These are phyloP conservation scores for Apis laboriosa DNA, from an alignment of 1,140 invertebrate genomes.

Conservation along the genomic window DNA sequence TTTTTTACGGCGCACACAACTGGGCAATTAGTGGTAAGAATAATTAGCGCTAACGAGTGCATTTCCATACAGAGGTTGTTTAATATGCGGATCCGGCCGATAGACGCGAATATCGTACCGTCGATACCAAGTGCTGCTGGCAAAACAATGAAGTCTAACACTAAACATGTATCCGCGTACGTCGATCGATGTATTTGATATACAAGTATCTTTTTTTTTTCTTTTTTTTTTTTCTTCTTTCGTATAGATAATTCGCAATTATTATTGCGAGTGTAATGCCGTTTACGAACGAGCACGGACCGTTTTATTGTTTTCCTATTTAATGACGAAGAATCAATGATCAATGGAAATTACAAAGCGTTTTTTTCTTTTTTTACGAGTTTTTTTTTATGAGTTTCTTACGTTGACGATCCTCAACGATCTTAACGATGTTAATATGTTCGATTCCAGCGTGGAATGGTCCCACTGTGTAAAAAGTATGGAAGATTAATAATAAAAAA, in stretches of 20 bases:
- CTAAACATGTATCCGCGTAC: neutral
- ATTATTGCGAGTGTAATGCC: neutral
- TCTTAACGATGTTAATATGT: too few relatives aligned
- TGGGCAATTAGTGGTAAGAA: conserved; percentile 20
- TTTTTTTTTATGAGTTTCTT: too few relatives aligned
- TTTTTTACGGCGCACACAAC: neutral
- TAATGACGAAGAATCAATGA: too few relatives aligned
- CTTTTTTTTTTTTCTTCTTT: neutral
- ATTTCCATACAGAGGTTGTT: conserved; percentile 38
- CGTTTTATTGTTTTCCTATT: too few relatives aligned
- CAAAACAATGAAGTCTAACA: conserved; percentile 15
- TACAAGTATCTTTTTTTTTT: neutral
- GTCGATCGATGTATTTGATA: neutral
- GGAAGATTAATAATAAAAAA: neutral
- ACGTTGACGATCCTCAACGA: too few relatives aligned
- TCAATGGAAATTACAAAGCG: too few relatives aligned
- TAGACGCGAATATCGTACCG: neutral
- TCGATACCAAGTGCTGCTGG: neutral
- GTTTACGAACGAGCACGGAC: too few relatives aligned
- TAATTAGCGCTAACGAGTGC: conserved; percentile 38
- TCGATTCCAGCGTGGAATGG: too few relatives aligned
- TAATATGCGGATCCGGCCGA: conserved; percentile 24
- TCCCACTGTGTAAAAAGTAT: neutral
- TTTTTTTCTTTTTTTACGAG: too few relatives aligned
- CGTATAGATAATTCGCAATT: neutral